Percentiles rank a stretch among this genome's conserved stretches.
Conservation (phyloP, 2,888 invertebrate species). For the Galerucella calmariensis region DNA sequence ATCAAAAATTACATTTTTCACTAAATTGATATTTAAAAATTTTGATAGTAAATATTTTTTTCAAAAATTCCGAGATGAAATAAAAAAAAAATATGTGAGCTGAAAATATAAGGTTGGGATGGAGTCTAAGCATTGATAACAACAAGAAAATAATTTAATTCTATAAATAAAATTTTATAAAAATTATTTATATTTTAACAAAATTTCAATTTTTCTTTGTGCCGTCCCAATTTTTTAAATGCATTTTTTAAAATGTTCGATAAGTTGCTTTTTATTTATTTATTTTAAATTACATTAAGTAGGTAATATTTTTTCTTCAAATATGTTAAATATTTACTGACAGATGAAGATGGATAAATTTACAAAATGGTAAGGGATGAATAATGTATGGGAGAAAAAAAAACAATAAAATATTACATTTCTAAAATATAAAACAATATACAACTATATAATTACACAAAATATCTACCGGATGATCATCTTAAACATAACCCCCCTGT, state of each 20-base stretch:
- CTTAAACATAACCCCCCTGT: constrained; percentile 14
- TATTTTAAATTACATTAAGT: constrained; percentile 41
- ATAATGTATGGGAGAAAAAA: constrained; percentile 32
- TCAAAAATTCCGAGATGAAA: too few species aligned
- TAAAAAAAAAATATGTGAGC: too few species aligned
- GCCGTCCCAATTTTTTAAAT: neutral
- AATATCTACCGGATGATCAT: constrained; percentile 45
- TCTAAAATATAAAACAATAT: constrained; percentile 52
- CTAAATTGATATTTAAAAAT: too few species aligned
- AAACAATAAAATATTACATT: constrained; percentile 46
- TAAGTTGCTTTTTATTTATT: constrained; percentile 27
- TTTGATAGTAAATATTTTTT: too few species aligned
- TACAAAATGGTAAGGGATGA: constrained; percentile 41
- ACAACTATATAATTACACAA: constrained; percentile 58
- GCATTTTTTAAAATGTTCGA: neutral
- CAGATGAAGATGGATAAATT: constrained; percentile 40
- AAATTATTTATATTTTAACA: too few species aligned
- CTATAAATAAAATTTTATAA: too few species aligned
- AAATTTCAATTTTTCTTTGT: too few species aligned
- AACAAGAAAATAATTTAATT: too few species aligned
- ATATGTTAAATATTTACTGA: constrained; percentile 37
- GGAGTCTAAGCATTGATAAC: too few species aligned
- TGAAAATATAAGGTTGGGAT: too few species aligned
- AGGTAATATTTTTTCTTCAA: constrained; percentile 36
- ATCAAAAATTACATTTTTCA: too few species aligned